Conservation (phyloP, 2,888 invertebrate species). For the Fissipunctia ypsillon region DNA sequence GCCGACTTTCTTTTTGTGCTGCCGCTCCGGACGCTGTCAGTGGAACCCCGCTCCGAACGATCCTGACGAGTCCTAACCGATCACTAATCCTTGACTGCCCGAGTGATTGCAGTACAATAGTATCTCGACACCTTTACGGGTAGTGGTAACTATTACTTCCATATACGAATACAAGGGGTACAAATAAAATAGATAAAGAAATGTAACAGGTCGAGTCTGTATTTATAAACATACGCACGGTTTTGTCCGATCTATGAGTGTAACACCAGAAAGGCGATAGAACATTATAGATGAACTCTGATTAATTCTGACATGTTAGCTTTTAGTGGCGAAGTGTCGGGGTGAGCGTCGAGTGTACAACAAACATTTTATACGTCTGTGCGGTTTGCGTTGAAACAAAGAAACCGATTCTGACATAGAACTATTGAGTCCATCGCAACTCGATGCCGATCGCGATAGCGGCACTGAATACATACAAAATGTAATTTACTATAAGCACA, state of each 20-base stretch:
- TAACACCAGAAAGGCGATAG: constrained; percentile 43
- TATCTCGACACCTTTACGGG: constrained; percentile 42
- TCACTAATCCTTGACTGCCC: constrained; percentile 40
- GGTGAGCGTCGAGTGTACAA: constrained; percentile 59
- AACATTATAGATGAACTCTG: constrained; percentile 53
- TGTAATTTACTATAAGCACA: constrained; percentile 66
- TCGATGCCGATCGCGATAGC: constrained; percentile 60
- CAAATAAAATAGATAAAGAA: constrained; percentile 46
- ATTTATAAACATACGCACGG: constrained; percentile 35
- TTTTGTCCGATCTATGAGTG: constrained; percentile 53
- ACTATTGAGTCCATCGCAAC: constrained; percentile 49
- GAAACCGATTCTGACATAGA: constrained; percentile 40
- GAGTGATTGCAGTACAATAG: constrained; percentile 38
- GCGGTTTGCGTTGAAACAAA: constrained; percentile 51
- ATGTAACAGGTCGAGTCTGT: constrained; percentile 37
- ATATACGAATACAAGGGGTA: constrained; percentile 42
- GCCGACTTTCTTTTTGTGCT: constrained; percentile 20
- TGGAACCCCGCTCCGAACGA: constrained; percentile 22
- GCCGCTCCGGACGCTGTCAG: constrained; percentile 17
- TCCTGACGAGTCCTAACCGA: constrained; percentile 24
- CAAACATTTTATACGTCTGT: constrained; percentile 55
- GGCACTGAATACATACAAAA: constrained; percentile 59
- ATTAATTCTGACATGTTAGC: constrained; percentile 42
- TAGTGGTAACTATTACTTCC: constrained; percentile 50
- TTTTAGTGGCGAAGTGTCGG: constrained; percentile 50